phyloP scores from a whole-genome alignment of 2,113 vertebrate species.

The Porphyrio hochstetteri region DNA sequence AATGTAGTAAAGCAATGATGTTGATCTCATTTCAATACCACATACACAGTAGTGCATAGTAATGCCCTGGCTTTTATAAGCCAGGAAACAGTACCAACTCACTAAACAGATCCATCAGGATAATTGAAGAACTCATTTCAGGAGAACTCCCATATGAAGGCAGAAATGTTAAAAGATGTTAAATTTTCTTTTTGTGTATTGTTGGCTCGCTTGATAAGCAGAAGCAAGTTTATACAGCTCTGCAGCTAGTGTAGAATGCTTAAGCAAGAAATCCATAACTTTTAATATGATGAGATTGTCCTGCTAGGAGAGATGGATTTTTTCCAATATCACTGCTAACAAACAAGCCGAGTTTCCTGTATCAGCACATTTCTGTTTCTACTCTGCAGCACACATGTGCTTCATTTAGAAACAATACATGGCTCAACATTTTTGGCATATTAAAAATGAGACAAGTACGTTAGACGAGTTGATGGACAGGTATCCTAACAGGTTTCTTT shows the following conservation, averaged over 20 bases:
- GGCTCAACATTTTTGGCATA: slow-evolving; percentile 53
- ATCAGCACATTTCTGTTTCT: slow-evolving; percentile 77
- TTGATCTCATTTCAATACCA: slow-evolving; percentile 66
- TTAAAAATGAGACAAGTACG: slow-evolving; percentile 28
- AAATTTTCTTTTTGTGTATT: slow-evolving; percentile 71
- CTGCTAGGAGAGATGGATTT: slow-evolving; percentile 93
- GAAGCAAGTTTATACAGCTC: slow-evolving; percentile 73
- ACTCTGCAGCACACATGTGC: slow-evolving; percentile 58
- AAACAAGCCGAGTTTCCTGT: slow-evolving; percentile 85
- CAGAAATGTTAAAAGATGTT: slow-evolving; percentile 71
- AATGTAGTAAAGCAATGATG: slow-evolving; percentile 59
- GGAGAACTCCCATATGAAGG: slow-evolving; percentile 65
- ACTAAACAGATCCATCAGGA: slow-evolving; percentile 70
- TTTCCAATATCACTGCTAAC: slow-evolving; percentile 87
- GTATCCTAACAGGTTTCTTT: slow-evolving; percentile 55
- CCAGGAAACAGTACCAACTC: slow-evolving; percentile 64
- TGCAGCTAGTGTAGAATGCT: slow-evolving; percentile 86
- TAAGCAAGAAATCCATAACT: slow-evolving; percentile 91
- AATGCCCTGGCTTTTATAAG: slow-evolving; percentile 61
- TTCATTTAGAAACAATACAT: slow-evolving; percentile 69
- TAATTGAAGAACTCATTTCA: slow-evolving; percentile 72
- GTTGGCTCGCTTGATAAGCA: slow-evolving; percentile 70
- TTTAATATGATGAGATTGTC: slow-evolving; percentile 96
- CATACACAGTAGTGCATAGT: slow-evolving; percentile 53
- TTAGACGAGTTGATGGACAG: slow-evolving; percentile 43